Conservation (phyloP, 2,113 vertebrate species). For the Bungarus multicinctus region DNA sequence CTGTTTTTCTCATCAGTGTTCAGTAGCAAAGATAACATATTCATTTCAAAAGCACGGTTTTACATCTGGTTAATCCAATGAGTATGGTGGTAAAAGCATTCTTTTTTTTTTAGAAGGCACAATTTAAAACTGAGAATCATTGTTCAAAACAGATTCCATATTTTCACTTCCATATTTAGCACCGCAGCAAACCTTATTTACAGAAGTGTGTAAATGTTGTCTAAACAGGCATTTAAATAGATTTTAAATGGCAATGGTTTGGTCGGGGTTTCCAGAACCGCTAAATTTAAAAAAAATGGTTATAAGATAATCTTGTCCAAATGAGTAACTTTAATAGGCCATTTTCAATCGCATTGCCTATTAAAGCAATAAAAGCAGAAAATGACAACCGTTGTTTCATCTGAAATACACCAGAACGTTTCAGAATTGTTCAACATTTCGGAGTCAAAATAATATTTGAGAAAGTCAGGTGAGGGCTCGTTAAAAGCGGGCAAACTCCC, state of each 20-base stretch:
- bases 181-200: constrained; percentile 49
- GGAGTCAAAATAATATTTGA: constrained; percentile 62
- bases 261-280: constrained; percentile 53
- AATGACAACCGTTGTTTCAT: constrained; percentile 59
- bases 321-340: constrained; percentile 47
- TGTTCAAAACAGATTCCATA: constrained; percentile 51
- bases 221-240: constrained; percentile 53
- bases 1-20: constrained; percentile 58
- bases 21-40: constrained; percentile 28
- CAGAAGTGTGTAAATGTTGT: constrained; percentile 51
- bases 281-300: constrained; percentile 45
- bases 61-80: constrained; percentile 58
- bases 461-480: constrained; percentile 54
- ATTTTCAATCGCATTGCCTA: constrained; percentile 54
- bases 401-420: constrained; percentile 59
- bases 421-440: constrained; percentile 63
- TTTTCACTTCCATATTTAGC: constrained; percentile 58
- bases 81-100: constrained; percentile 58
- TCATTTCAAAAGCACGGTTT: constrained; percentile 33
- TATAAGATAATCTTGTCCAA: constrained; percentile 45
- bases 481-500: constrained; percentile 45
- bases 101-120: constrained; percentile 48
- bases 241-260: constrained; percentile 53
- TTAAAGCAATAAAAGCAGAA: constrained; percentile 54
- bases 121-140: constrained; percentile 60